These are phyloP conservation scores for Paragorgia papillata DNA, from an alignment of 92 coral and sea anemone genomes.

Conservation along the genomic window DNA sequence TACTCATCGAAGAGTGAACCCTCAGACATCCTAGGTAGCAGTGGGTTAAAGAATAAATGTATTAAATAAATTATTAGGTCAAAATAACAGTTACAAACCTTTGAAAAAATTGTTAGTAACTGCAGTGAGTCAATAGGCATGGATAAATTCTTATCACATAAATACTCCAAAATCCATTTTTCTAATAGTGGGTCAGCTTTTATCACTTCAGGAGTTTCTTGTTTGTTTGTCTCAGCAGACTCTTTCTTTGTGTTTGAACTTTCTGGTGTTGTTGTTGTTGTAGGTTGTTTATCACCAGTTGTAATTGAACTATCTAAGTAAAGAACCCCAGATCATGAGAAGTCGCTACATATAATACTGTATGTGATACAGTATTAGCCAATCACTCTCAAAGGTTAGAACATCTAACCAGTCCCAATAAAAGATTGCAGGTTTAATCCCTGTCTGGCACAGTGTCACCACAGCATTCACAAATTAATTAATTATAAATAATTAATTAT, in stretches of 20 bases:
- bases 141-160: slow-evolving; percentile 71
- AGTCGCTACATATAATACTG: too few relatives aligned
- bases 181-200: slow-evolving; percentile 86
- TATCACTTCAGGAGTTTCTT: slow-evolving; percentile 44
- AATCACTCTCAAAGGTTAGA: background rate
- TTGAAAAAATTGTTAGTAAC: slow-evolving; percentile 58
- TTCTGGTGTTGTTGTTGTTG: background rate
- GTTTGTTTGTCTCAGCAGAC: slow-evolving; percentile 53
- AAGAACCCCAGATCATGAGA: background rate
- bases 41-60: too few relatives aligned
- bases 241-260: background rate
- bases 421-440: too few relatives aligned
- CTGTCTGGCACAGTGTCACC: too few relatives aligned
- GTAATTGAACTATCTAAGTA: background rate
- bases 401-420: too few relatives aligned
- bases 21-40: too few relatives aligned
- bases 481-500: too few relatives aligned
- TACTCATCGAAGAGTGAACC: too few relatives aligned
- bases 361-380: too few relatives aligned
- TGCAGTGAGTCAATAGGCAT: slow-evolving; percentile 85
- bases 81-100: slow-evolving; percentile 44
- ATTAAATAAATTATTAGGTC: too few relatives aligned
- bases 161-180: slow-evolving; percentile 67
- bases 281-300: slow-evolving; percentile 5
- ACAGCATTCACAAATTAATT: too few relatives aligned